phyloP scores from a whole-genome alignment of 2,797 vertebrate species.

The Microcaecilia unicolor region DNA sequence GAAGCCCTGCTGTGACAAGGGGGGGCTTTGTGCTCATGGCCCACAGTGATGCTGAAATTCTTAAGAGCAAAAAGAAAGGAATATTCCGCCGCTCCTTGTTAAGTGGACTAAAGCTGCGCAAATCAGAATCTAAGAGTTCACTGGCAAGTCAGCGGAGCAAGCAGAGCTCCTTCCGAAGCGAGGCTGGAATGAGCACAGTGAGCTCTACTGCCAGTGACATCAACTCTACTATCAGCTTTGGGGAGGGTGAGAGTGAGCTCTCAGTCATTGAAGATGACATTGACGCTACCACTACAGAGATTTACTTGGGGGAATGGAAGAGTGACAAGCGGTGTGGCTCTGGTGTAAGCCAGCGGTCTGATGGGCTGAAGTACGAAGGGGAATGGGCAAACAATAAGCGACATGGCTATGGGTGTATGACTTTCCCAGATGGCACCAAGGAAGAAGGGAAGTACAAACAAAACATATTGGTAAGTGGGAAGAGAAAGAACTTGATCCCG shows the following conservation, averaged over 20 bases:
- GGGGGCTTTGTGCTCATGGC: slow-evolving; percentile 93
- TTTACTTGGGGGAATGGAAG: slow-evolving; percentile 92
- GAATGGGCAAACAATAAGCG: slow-evolving; percentile 94
- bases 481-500: slow-evolving; percentile 94
- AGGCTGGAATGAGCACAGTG: slow-evolving; percentile 92
- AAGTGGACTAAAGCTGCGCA: slow-evolving; percentile 88
- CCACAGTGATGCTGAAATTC: slow-evolving; percentile 86
- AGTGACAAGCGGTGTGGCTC: slow-evolving; percentile 89
- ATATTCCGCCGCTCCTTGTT: slow-evolving; percentile 91
- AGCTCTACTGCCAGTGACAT: slow-evolving; percentile 92
- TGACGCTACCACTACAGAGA: slow-evolving; percentile 90
- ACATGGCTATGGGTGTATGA: slow-evolving; percentile 92
- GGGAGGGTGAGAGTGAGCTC: slow-evolving; percentile 83
- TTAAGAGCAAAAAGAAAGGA: slow-evolving; percentile 88
- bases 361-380: slow-evolving; percentile 88
- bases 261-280: slow-evolving; percentile 82
- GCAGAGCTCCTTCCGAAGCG: slow-evolving; percentile 96
- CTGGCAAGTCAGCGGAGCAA: slow-evolving; percentile 94
- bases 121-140: slow-evolving; percentile 94
- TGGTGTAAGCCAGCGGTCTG: slow-evolving; percentile 83
- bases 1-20: slow-evolving; percentile 83
- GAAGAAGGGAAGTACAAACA: slow-evolving; percentile 98
- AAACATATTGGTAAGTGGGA: slow-evolving; percentile 88
- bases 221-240: slow-evolving; percentile 96
- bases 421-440: slow-evolving; percentile 89